These are phyloP conservation scores for Julus scandinavius DNA, from an alignment of 2,888 invertebrate species.

Conservation along the genomic window DNA sequence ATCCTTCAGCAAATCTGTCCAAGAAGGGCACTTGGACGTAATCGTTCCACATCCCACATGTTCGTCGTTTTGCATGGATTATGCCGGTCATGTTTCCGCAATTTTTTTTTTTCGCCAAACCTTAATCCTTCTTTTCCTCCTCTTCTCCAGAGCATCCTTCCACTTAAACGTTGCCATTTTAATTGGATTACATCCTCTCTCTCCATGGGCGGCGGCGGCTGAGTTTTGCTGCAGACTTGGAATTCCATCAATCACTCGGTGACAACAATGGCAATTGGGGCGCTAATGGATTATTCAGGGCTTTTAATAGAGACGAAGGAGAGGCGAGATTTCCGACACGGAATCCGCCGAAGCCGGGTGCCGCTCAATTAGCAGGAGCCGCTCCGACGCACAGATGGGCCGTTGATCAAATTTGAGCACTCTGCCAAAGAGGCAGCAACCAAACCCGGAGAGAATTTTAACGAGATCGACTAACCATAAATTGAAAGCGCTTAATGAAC, in stretches of 20 bases:
- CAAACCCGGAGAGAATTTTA: slow-evolving; percentile 37
- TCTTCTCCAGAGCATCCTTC: slow-evolving; percentile 1
- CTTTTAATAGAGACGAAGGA: slow-evolving; percentile 35
- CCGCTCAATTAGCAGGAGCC: slow-evolving; percentile 1
- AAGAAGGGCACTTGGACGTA: not conserved
- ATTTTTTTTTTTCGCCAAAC: not conserved
- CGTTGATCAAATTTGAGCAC: slow-evolving; percentile 45
- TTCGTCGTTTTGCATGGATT: not conserved
- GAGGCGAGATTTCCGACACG: slow-evolving; percentile 47
- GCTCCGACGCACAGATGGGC: slow-evolving; percentile 15
- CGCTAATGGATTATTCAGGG: slow-evolving; percentile 55
- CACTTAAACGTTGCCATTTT: slow-evolving; percentile 9
- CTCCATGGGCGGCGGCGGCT: not conserved
- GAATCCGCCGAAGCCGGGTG: not conserved
- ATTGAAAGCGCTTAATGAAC: slow-evolving; percentile 19
- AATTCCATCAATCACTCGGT: slow-evolving; percentile 53
- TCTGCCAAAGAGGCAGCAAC: slow-evolving; percentile 3
- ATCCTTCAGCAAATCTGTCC: not conserved
- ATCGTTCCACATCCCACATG: not conserved
- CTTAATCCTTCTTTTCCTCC: slow-evolving; percentile 14
- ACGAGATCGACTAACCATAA: slow-evolving; percentile 31
- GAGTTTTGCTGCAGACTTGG: slow-evolving; percentile 45
- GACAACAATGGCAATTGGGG: slow-evolving; percentile 52
- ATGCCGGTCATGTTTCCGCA: slow-evolving; percentile 29
- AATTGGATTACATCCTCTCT: slow-evolving; percentile 52